These are phyloP conservation scores for Haplochromis vanheusdeni DNA, from an alignment of 2,113 vertebrate genomes.

Conservation along the genomic window DNA sequence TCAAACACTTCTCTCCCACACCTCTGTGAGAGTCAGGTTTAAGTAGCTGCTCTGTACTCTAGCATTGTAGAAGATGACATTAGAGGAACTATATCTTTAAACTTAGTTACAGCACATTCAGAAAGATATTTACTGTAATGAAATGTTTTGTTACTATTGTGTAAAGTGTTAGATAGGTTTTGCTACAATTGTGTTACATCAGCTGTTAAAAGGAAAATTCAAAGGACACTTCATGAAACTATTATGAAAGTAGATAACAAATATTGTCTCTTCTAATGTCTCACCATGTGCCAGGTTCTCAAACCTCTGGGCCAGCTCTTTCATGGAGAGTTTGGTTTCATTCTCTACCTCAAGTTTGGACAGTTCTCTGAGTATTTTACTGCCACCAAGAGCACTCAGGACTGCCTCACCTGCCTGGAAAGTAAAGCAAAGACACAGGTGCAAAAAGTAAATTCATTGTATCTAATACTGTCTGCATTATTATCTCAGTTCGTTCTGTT, in stretches of 20 bases:
- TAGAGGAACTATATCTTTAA: neutral
- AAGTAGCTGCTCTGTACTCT: neutral
- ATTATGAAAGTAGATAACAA: neutral
- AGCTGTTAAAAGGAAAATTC: neutral
- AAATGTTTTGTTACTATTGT: neutral
- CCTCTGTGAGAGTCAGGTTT: neutral
- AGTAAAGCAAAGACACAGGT: neutral
- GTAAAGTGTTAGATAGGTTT: neutral
- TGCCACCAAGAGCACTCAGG: neutral
- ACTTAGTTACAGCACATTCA: neutral
- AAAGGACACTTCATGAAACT: neutral
- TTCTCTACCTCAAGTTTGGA: neutral
- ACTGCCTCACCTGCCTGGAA: neutral
- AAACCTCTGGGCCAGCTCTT: neutral
- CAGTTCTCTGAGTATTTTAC: neutral
- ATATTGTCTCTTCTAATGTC: neutral
- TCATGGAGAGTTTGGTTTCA: neutral
- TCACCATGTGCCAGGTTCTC: neutral
- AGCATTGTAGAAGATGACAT: neutral
- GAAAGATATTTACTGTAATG: neutral
- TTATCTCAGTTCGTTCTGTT: neutral
- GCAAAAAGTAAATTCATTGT: neutral
- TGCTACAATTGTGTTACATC: neutral
- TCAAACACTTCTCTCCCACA: neutral
- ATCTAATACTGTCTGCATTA: neutral